Conservation (phyloP, 2,888 invertebrate species). For the Adineta ricciae region DNA sequence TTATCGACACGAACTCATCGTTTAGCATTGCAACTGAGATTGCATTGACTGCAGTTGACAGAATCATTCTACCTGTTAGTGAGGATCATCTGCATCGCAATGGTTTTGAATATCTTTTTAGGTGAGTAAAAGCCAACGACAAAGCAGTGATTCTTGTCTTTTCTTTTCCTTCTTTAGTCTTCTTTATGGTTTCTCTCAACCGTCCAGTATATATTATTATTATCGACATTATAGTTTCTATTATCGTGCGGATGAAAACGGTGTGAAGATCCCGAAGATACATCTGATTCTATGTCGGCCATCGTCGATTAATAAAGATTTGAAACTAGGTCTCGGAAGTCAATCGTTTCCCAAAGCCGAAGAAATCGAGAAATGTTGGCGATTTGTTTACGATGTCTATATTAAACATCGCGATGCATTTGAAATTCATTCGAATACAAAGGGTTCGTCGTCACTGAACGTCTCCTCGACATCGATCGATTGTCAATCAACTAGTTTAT, state of each 20-base stretch:
- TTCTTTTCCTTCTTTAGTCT: background rate
- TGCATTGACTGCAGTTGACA: constrained; percentile 28
- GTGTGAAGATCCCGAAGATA: constrained; percentile 27
- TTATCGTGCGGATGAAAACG: constrained; percentile 24
- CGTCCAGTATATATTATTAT: constrained; percentile 30
- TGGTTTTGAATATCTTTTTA: constrained; percentile 31
- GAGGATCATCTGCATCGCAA: constrained; percentile 32
- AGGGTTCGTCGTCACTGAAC: too few species aligned
- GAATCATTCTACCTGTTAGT: constrained; percentile 28
- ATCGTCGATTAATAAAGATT: background rate
- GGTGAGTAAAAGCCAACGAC: background rate
- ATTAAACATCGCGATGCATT: constrained; percentile 31
- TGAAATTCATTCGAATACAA: background rate
- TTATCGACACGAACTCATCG: constrained; percentile 31
- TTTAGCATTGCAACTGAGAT: constrained; percentile 30
- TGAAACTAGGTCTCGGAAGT: background rate
- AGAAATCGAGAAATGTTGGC: constrained; percentile 27
- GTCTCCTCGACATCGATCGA: too few species aligned
- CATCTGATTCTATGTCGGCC: constrained; percentile 22
- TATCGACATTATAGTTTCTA: constrained; percentile 31
- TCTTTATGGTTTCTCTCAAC: constrained; percentile 29
- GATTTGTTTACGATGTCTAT: constrained; percentile 27
- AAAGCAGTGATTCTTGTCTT: background rate
- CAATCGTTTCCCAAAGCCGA: background rate
- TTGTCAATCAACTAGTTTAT: background rate